Conservation (phyloP, 2,888 invertebrate species). For the Geotrupes spiniger region DNA sequence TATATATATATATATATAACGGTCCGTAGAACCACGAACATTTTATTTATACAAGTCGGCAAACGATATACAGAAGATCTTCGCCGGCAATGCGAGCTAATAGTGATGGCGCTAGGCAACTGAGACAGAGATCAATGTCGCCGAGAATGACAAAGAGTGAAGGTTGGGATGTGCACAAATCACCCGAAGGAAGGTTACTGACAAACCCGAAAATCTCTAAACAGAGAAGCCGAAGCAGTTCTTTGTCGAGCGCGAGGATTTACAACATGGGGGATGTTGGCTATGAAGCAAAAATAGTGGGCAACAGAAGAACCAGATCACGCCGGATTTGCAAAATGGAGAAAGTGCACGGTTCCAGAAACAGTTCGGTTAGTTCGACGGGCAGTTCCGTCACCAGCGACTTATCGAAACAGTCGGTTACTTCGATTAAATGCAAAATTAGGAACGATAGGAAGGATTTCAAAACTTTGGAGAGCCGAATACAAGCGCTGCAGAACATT, state of each 20-base stretch:
- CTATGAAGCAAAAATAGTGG: neutral
- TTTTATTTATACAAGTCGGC: no score
- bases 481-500: constrained; percentile 47
- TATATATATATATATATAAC: no score
- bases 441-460: constrained; percentile 42
- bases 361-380: constrained; percentile 28
- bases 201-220: constrained; percentile 10
- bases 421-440: constrained; percentile 17
- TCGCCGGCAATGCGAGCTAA: constrained; percentile 21
- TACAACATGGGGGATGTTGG: constrained; percentile 8
- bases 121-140: constrained; percentile 13
- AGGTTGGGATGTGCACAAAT: constrained; percentile 9
- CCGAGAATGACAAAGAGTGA: constrained; percentile 20
- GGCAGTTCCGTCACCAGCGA: constrained; percentile 22
- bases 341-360: constrained; percentile 13
- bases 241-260: constrained; percentile 28
- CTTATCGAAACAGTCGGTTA: constrained; percentile 8
- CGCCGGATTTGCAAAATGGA: neutral
- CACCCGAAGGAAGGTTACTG: neutral
- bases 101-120: constrained; percentile 14
- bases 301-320: neutral
- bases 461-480: constrained; percentile 47
- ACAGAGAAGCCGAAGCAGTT: constrained; percentile 31
- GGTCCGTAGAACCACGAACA: no score
- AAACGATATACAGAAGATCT: constrained; percentile 31